Evolutionary conservation across 30 jellyfish, hydroid and myxozoan species (phyloP), one percentile per base, ranked within the genome.

Genomic region (Hydractinia echinata): DNA sequence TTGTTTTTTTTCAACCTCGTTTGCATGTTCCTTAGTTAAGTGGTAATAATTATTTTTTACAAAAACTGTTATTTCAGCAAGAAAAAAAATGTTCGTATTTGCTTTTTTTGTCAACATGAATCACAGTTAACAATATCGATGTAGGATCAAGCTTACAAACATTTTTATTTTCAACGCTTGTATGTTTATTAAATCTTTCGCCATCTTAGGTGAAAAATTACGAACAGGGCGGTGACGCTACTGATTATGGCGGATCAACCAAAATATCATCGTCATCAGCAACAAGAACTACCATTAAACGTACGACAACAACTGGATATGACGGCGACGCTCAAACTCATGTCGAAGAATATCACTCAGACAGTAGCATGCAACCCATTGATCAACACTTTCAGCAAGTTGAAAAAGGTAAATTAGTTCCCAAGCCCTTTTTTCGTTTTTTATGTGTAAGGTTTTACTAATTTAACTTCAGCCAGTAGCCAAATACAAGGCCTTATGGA

Each of bases 341-440:
- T 8, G 86, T 74, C 7, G 88, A 82, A 62, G 95, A 92, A 84
- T 69, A 82, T 56, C 84, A 86, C 16, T 77, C 98, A 44, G 98
- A 92, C 69, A 67, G 82, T n/a, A 61, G 74, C 62, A 71, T 92
- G 90, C 54, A 79, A 51, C 96, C 98, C 8, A 81, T 92, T 15
- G 96, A 84, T 20, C 79, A 86, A 79, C 87, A 72, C 6, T 92
- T 86, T 79, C 83, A 72, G 54, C 95, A 92, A 53, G 85, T 92
- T 71, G 94, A 87, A 69, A 83, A 88, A 66, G 88, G 91, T 80
- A 8, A 61, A 7, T 16, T 72, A 30, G 44, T 30, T 30, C 44
- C 2, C 44, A 30, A 0, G 2, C 44, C 44, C 44, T 2, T 30
- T 30, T 30, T 30, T 30, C 44, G 44, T 30, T 30, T 30, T 30